Evolutionary conservation across 2,888 invertebrate species (phyloP), one percentile per base, ranked within the genome.

Genomic region (Eilema caniola): DNA sequence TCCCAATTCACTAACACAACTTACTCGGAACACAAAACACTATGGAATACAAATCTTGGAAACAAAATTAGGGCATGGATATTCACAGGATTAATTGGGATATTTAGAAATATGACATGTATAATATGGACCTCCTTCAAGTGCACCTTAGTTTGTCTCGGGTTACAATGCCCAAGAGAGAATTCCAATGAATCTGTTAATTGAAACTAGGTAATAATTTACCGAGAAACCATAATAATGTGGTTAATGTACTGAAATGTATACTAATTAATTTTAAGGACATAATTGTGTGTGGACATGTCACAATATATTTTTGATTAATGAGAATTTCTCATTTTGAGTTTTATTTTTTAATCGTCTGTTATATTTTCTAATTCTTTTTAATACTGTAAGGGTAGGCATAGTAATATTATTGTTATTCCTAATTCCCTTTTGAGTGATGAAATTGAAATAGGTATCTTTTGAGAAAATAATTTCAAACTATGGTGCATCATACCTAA

Each of bases 11-110:
- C 47, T 5, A 47, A 47, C 20, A 53, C 2, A 8, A 53, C 53
- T n/a, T 47, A 47, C 47, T n/a, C n/a, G 10, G n/a, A 10, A 53
- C 10, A 53, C n/a, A 47, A 20, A n/a, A 53, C 53, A 53, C 5
- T 20, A 47, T 10, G n/a, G n/a, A n/a, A 53, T 20, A n/a, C n/a
- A n/a, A 53, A 10, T 53, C n/a, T 53, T n/a, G n/a, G 8, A n/a
- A 53, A 53, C 53, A n/a, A 78, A 78, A 72, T 69, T 70, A 81
- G 79, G 78, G 81, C 78, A 78, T 69, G 1, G 57, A 12, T 75
- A 69, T 81, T 81, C 79, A 59, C 79, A 61, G n/a, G 11, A 11
- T 61, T 28, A 61, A 61, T 10, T 28, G 10, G n/a, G 11, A 61
- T 61, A 31, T n/a, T 31, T 61, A 20, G 47, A 7, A 47, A 8